Evolutionary conservation across 2,888 invertebrate genomes (phyloP), one percentile per base, ranked within the genome.

Genomic region (Mythimna lalbum): DNA sequence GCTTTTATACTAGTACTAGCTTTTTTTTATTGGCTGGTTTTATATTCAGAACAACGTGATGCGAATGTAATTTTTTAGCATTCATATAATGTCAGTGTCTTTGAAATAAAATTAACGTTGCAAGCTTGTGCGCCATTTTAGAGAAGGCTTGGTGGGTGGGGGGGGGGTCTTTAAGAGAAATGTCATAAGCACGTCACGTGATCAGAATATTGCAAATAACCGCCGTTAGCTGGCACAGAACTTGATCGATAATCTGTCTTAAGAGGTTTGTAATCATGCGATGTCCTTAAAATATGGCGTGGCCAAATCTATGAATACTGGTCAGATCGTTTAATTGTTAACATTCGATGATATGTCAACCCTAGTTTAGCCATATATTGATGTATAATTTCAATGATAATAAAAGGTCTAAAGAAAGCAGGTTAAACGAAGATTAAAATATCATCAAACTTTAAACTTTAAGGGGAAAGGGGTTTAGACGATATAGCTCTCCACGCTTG

Each of bases 151-250:
- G 66, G 62, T 70, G 67, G 63, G 65, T 27, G 63, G 67, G 71
- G 39, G 67, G 71, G 39, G 39, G 4, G 14, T 69, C 68, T 80
- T 82, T 82, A 82, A 83, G 63, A 69, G 68, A 73, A 80, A 73
- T 85, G 84, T 79, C 85, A 86, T 85, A 78, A 82, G 79, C 53
- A 64, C n/a, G 50, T 69, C 71, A 50, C 86, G 85, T 87, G 86
- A 85, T 83, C 76, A 53, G 87, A 88, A 87, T 87, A 78, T 70
- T 36, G 61, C 31, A 56, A 68, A 52, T 49, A 62, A n/a, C 50
- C 47, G 31, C 60, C 52, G 33, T 27, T 71, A 36, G 33, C 55
- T 53, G 31, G 47, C 39, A 19, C 21, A 60, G 10, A 56, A 43
- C 49, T 67, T 76, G 71, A 78, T 74, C 75, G 67, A 85, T 78